Evolutionary conservation across 2,888 invertebrate genomes (phyloP), one percentile per base, ranked within the genome.

Genomic region (Lasioglossum zephyrum): DNA sequence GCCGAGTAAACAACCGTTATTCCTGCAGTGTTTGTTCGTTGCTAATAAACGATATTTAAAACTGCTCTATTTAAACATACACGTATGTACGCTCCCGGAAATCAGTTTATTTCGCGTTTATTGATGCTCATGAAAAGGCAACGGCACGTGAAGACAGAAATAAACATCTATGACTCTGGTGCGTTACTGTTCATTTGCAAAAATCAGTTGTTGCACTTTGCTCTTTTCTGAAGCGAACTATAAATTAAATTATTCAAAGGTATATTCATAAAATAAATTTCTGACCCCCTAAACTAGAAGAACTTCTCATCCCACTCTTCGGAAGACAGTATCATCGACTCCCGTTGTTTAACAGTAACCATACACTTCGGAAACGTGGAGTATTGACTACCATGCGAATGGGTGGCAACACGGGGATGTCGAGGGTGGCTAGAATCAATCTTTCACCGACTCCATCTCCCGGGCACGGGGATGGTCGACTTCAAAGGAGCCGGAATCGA

Each of bases 401-500:
- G 18, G 63, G 26, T 66, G 31, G 31, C 6, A 31, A 31, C 63
- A 31, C 5, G 22, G 6, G 49, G 47, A 49, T 18, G 41, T 6
- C 26, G 4, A 16, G 70, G 76, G 4, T 36, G n/a, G 26, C 47
- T 66, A 36, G 81, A 83, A 86, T 83, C 86, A 86, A 86, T 87
- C 79, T 87, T 81, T 83, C 86, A 73, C 53, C 82, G 75, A 49
- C 36, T 81, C 53, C 66, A 77, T 77, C 31, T 53, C 11, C 44
- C 44, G 60, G 13, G 13, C n/a, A 39, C 72, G 57, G 22, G 36
- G 44, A n/a, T 57, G 60, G 75, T 31, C 53, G 60, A 87, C 81
- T 79, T 87, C 87, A 87, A 87, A 84, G 87, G 77, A 81, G 81
- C 18, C 22, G 73, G 82, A 63, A 77, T 77, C 77, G 80, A 76